A percentile compares a stretch with the other conserved stretches of the same genome.
These are phyloP conservation scores for Aptenodytes forsteri DNA, from an alignment of 2,113 vertebrate species.

Conservation along the genomic window DNA sequence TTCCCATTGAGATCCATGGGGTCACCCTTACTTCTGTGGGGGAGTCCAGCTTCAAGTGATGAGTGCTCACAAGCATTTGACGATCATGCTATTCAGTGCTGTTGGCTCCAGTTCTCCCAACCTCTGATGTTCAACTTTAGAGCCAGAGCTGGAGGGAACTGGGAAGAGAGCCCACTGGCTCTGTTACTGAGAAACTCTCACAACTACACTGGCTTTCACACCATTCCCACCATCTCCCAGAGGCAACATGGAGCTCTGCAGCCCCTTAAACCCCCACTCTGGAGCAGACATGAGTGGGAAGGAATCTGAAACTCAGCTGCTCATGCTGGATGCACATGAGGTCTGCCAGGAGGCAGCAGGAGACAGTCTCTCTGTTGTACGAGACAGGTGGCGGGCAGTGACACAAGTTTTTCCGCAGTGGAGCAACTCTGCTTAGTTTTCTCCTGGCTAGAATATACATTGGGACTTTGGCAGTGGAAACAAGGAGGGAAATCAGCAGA, in stretches of 20 bases:
- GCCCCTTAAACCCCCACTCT: background rate
- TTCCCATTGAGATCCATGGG: background rate
- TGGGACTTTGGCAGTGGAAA: conserved; percentile 1
- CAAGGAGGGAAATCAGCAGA: background rate
- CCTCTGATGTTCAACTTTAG: background rate
- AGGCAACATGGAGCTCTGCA: background rate
- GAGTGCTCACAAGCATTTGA: background rate
- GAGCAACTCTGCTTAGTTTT: conserved; percentile 13
- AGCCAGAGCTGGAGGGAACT: background rate
- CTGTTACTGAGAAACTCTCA: background rate
- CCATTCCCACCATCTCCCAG: background rate
- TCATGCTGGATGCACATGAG: background rate
- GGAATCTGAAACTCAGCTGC: background rate
- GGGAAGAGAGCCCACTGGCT: background rate
- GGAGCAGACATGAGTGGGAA: background rate
- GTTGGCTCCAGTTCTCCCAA: background rate
- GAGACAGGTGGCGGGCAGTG: background rate
- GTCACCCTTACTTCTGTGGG: background rate
- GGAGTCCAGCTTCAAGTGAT: background rate
- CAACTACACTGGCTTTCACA: background rate
- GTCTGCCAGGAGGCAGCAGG: conserved; percentile 4
- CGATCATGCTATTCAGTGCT: background rate
- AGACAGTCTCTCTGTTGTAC: background rate
- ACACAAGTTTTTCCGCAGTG: background rate
- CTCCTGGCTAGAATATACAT: conserved; percentile 1